Evolutionary conservation across 2,113 vertebrate genomes (phyloP), one percentile per base, ranked within the genome.

Genomic region (Pampusana beccarii): DNA sequence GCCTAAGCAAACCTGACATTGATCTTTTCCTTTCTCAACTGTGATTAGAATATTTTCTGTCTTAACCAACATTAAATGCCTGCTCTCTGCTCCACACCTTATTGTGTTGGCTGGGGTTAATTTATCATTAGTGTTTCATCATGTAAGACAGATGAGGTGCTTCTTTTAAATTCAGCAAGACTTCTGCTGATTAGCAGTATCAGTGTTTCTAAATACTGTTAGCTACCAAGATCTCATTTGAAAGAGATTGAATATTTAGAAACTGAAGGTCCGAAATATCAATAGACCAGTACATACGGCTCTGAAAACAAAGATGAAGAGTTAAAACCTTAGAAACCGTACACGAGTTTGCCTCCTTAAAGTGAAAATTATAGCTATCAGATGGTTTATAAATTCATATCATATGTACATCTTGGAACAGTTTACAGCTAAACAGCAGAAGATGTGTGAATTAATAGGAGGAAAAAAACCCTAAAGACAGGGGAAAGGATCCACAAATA

Each of bases 301-400:
- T 74, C 58, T 88, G 79, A 90, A 93, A 93, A 86, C 23, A 70
- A 72, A 88, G 65, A 72, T 69, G 57, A 56, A 87, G 58, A 94
- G 70, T 73, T 85, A 77, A 92, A 93, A 29, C 53, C 87, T 96
- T 75, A 62, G 74, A 90, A 91, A 87, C 19, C 54, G 50, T 46
- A 78, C 56, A 53, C 70, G 72, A 65, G 36, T 86, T 88, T 83
- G 51, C 15, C n/a, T 94, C 12, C 65, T 88, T 92, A 67, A 88
- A 69, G 61, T 64, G 60, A 86, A 92, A 93, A 94, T 64, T 11
- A 86, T 75, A 42, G 60, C 50, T 86, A 67, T 97, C 79, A 78
- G 67, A 86, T 94, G 90, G 46, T 84, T 96, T 92, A 53, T 84
- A 88, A 94, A 94, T 90, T 83, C 16, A 3, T 80, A 87, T 85